Base-by-base conservation (phyloP, 2,113 vertebrate species). In the Aythya baeri region DNA sequence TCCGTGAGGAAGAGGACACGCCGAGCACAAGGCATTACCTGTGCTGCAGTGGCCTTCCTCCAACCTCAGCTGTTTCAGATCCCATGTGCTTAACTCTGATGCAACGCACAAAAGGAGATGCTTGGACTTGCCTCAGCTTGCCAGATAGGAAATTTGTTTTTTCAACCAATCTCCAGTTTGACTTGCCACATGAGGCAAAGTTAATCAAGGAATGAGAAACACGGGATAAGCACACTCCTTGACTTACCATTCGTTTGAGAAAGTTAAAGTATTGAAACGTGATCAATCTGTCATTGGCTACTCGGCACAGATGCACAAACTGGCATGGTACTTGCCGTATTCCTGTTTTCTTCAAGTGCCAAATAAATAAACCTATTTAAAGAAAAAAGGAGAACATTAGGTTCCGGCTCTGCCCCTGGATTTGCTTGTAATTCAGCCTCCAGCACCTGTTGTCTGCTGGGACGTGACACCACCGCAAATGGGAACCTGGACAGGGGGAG, bases 231-330 rank as follows among this genome's bases (percentile, higher is more conserved):
- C 3, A 43, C 7, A 27, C 8, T 58, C n/a, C 67, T 20, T 41
- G 80, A 87, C 96, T 77, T 97, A 99, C 99, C 99, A 98, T 98
- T 55, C 98, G 98, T 93, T 97, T 99, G 43, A 99, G 97, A 85
- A 99, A 99, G 93, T 83, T 98, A 13, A 99, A 98, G 89, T 98
- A 98, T 83, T 99, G 99, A 96, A 99, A 99, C 2, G 98, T 98
- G 63, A 98, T 94, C 97, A 98, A 95, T 38, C 94, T 97, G 58
- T 94, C 59, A 7, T 84, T 97, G 59, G 97, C 92, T 58, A 66
- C 96, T 23, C 66, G 97, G 90, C 97, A 98, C 23, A 98, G 97
- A 27, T 95, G 98, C 49, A 98, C 77, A 4, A 98, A 95, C 50
- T 74, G 96, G 82, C 96, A 96, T 0, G 96, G 96, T 14, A 93